These are phyloP conservation scores for Benitochromis conjunctus DNA, from an alignment of 2,113 vertebrate species.

Conservation along the genomic window DNA sequence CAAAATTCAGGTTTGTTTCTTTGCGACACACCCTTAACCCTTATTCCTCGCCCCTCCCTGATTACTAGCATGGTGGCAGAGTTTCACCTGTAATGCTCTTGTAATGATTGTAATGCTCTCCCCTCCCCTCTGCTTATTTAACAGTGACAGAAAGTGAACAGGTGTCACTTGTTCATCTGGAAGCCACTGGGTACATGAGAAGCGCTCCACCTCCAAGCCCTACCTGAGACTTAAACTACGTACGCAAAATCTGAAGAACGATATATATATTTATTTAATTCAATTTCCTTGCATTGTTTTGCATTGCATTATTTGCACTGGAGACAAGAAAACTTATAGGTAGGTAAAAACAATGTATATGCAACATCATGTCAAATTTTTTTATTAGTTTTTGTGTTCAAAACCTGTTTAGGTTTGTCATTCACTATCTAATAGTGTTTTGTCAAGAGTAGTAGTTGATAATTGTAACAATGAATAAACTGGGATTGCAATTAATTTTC, in stretches of 20 bases:
- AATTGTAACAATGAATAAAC: neutral
- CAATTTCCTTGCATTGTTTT: neutral
- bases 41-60: neutral
- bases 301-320: neutral
- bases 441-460: neutral
- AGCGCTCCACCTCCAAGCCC: fast-evolving
- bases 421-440: neutral
- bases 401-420: neutral
- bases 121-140: neutral
- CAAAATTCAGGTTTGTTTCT: neutral
- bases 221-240: neutral
- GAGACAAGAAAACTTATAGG: neutral
- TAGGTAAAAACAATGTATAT: neutral
- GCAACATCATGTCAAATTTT: neutral
- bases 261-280: neutral
- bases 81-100: neutral
- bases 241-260: neutral
- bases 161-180: slow-evolving; percentile 13
- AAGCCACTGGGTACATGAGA: neutral
- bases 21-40: fast-evolving
- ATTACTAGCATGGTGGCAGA: neutral
- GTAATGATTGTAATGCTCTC: neutral
- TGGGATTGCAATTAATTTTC: neutral
- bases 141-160: neutral
- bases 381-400: neutral